Evolutionary conservation across 2,888 invertebrate species (phyloP).

Genomic region (Drymonia ruficornis): DNA sequence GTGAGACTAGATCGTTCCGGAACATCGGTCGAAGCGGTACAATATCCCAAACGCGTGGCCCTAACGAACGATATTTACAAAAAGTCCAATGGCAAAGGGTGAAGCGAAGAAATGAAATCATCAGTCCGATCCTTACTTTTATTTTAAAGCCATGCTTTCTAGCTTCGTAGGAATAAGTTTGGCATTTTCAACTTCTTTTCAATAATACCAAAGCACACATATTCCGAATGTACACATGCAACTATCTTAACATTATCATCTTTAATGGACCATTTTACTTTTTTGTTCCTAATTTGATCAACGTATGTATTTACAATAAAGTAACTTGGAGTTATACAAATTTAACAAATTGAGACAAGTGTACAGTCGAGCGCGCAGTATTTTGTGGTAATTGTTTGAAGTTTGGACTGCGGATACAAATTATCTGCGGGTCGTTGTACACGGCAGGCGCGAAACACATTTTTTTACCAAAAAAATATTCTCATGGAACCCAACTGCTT

Average conservation of each 20-base stretch:
- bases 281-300: slow-evolving; percentile 76
- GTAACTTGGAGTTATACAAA: slow-evolving; percentile 45
- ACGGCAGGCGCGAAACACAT: background rate
- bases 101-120: slow-evolving; percentile 42
- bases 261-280: slow-evolving; percentile 78
- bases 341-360: slow-evolving; percentile 38
- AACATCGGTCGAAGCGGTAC: slow-evolving; percentile 40
- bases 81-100: slow-evolving; percentile 63
- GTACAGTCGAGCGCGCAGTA: slow-evolving; percentile 24
- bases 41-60: slow-evolving; percentile 28
- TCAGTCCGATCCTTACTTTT: slow-evolving; percentile 69
- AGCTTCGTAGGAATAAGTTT: slow-evolving; percentile 69
- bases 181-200: slow-evolving; percentile 50
- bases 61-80: slow-evolving; percentile 70
- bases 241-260: slow-evolving; percentile 70
- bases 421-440: slow-evolving; percentile 1
- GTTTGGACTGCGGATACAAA: background rate
- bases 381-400: slow-evolving; percentile 29
- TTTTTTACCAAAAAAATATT: slow-evolving; percentile 7
- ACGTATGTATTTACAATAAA: slow-evolving; percentile 64
- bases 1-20: slow-evolving; percentile 74
- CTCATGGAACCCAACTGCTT: slow-evolving; percentile 38
- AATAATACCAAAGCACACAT: slow-evolving; percentile 64
- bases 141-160: slow-evolving; percentile 70
- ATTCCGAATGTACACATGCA: slow-evolving; percentile 64